Conservation (phyloP, 2,888 invertebrate genomes). For the Bhutanitis thaidina region DNA sequence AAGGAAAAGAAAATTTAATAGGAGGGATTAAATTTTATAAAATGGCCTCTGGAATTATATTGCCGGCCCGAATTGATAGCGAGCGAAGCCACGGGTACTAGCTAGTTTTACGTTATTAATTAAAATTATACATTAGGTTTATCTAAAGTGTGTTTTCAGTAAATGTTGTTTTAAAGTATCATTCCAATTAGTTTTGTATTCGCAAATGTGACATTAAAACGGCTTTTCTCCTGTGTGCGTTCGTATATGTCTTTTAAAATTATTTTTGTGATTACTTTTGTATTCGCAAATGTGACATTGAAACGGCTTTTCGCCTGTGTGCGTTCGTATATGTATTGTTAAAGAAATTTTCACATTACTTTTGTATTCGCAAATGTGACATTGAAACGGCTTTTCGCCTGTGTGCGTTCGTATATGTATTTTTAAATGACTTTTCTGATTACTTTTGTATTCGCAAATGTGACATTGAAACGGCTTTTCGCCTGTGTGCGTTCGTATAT, state of each 20-base stretch:
- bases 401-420: conserved; percentile 24
- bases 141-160: too few species aligned
- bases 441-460: conserved; percentile 7
- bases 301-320: conserved; percentile 5
- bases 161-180: too few species aligned
- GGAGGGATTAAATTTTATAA: too few species aligned
- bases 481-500: conserved; percentile 9
- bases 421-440: conserved; percentile 20
- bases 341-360: conserved; percentile 9
- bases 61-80: too few species aligned
- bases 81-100: too few species aligned
- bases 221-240: neutral
- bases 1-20: too few species aligned
- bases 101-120: too few species aligned
- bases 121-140: too few species aligned
- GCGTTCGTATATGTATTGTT: conserved; percentile 20
- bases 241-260: conserved; percentile 1
- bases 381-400: conserved; percentile 21
- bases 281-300: conserved; percentile 16
- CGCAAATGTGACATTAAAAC: conserved; percentile 19
- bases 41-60: too few species aligned
- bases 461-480: conserved; percentile 21
- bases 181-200: conserved; percentile 6
- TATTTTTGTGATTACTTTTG: neutral
- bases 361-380: conserved; percentile 17